Evolutionary conservation across 2,113 vertebrate species (phyloP).

Genomic region (Dipodomys merriami): DNA sequence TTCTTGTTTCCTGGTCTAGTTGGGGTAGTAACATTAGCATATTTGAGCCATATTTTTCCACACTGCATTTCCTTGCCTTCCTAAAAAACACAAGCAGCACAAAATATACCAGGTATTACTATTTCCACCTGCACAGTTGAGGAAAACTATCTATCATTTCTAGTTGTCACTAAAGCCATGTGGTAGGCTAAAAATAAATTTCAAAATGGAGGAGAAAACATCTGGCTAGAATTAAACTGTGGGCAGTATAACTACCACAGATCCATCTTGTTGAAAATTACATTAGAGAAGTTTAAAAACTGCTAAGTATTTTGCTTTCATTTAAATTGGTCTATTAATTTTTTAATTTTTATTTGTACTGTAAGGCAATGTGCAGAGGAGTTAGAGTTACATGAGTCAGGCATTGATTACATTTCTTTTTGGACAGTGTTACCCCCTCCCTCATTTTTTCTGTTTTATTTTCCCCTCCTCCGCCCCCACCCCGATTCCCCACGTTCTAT

Average conservation of each 20-base stretch:
- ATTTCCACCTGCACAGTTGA: slow-evolving; percentile 70
- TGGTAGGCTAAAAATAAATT: slow-evolving; percentile 78
- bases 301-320: background rate
- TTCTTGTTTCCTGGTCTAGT: background rate
- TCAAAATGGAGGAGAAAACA: slow-evolving; percentile 71
- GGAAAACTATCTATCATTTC: slow-evolving; percentile 73
- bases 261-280: slow-evolving; percentile 72
- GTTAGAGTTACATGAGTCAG: too few relatives aligned
- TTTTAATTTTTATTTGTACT: too few relatives aligned
- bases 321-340: too few relatives aligned
- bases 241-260: slow-evolving; percentile 69
- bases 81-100: slow-evolving; percentile 53
- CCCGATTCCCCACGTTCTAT: too few relatives aligned
- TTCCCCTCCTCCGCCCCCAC: too few relatives aligned
- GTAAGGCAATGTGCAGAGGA: too few relatives aligned
- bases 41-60: slow-evolving; percentile 32
- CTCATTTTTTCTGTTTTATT: too few relatives aligned
- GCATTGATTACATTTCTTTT: too few relatives aligned
- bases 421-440: too few relatives aligned
- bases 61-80: slow-evolving; percentile 42
- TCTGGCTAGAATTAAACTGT: slow-evolving; percentile 76
- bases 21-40: slow-evolving; percentile 41
- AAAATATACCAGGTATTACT: slow-evolving; percentile 76
- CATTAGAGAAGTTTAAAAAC: slow-evolving; percentile 55
- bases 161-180: slow-evolving; percentile 69